phyloP scores from a whole-genome alignment of 2,888 invertebrate genomes.

The Linnaemya tessellans region DNA sequence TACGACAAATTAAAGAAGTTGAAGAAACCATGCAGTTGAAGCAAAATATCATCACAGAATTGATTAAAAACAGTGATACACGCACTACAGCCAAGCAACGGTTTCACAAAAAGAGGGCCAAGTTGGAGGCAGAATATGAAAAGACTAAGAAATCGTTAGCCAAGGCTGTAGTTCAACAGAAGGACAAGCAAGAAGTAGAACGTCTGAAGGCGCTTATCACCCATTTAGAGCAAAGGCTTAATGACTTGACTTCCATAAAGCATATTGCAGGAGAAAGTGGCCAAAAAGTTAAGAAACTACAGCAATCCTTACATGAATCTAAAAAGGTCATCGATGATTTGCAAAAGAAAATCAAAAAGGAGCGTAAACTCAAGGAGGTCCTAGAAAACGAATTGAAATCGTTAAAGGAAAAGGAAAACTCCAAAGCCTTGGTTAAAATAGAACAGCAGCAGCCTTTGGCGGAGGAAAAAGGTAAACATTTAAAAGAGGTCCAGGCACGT shows the following conservation, averaged over 20 bases:
- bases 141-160: conserved; percentile 85
- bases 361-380: conserved; percentile 88
- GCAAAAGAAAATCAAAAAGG: conserved; percentile 88
- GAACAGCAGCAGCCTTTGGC: conserved; percentile 76
- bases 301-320: conserved; percentile 89
- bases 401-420: conserved; percentile 84
- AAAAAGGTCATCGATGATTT: conserved; percentile 90
- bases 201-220: conserved; percentile 83
- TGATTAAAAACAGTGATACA: conserved; percentile 85
- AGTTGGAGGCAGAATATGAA: conserved; percentile 86
- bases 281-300: conserved; percentile 88
- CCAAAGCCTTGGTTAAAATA: conserved; percentile 74
- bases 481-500: conserved; percentile 87
- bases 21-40: conserved; percentile 88
- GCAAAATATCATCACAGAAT: conserved; percentile 89
- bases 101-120: conserved; percentile 86
- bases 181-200: conserved; percentile 83
- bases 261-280: conserved; percentile 86
- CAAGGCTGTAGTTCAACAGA: conserved; percentile 84
- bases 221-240: conserved; percentile 84
- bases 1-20: conserved; percentile 89
- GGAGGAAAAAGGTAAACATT: conserved; percentile 85
- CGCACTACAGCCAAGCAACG: conserved; percentile 85
- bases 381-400: conserved; percentile 87
- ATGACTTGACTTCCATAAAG: conserved; percentile 85